A percentile compares a stretch with the other conserved stretches of the same genome.
Evolutionary conservation across 2,113 vertebrate genomes (phyloP).

Genomic region (Isichthys henryi): DNA sequence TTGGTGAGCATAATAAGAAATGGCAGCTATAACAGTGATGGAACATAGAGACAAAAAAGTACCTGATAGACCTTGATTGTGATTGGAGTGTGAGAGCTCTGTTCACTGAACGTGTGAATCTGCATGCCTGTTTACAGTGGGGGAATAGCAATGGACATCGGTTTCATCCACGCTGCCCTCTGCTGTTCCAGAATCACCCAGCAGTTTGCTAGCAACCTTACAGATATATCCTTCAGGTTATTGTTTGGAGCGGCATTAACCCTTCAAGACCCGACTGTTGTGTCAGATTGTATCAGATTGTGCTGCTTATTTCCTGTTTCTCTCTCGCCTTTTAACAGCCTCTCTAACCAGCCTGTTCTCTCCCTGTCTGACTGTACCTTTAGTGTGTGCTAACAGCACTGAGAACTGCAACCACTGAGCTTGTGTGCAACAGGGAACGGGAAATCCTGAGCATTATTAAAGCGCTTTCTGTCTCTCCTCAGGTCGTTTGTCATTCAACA

Average conservation of each 20-base stretch:
- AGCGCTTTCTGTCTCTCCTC: constrained; percentile 7
- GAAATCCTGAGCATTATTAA: not conserved
- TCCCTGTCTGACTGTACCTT: not conserved
- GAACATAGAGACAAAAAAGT: constrained; percentile 28
- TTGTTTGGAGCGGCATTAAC: not conserved
- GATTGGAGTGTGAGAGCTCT: constrained; percentile 15
- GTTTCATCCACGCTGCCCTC: not conserved
- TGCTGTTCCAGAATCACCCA: not conserved
- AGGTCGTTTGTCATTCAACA: constrained; percentile 99
- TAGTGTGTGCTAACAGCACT: not conserved
- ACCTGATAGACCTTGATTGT: constrained; percentile 13
- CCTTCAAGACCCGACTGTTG: not conserved
- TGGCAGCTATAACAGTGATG: constrained; percentile 31
- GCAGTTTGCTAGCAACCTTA: not conserved
- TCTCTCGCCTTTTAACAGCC: not conserved
- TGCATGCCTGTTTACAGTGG: constrained; percentile 17
- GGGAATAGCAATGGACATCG: not conserved
- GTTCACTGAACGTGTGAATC: constrained; percentile 14
- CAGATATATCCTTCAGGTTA: not conserved
- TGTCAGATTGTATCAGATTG: not conserved
- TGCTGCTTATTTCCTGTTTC: not conserved
- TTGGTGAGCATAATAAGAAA: constrained; percentile 37
- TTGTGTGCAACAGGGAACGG: not conserved
- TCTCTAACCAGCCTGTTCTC: not conserved
- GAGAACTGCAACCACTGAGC: not conserved